These are phyloP conservation scores for Helarctos malayanus DNA, from an alignment of 2,797 vertebrate genomes.

Conservation along the genomic window DNA sequence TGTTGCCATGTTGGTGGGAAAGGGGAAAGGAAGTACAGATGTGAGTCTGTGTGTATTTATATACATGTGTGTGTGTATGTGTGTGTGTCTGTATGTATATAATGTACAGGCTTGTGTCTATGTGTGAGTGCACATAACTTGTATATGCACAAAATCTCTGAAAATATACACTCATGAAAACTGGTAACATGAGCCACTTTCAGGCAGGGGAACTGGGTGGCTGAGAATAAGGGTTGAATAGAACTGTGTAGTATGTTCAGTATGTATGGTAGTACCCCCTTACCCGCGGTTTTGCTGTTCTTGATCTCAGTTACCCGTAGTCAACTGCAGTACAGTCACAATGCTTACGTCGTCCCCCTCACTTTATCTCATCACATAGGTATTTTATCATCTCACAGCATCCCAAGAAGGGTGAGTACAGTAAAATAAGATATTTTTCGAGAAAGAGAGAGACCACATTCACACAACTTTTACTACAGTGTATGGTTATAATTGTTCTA, in stretches of 20 bases:
- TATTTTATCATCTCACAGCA: background rate
- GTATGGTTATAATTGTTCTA: background rate
- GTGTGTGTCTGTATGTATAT: background rate
- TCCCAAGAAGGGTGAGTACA: background rate
- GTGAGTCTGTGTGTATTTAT: background rate
- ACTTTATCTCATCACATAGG: background rate
- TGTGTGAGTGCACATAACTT: background rate
- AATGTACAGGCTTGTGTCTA: background rate
- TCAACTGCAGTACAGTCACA: background rate
- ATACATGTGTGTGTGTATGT: background rate
- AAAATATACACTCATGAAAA: background rate
- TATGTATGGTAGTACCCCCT: background rate
- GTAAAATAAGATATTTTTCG: background rate
- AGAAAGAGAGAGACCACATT: background rate
- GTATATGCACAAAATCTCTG: slow-evolving; percentile 34
- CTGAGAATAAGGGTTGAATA: slow-evolving; percentile 26
- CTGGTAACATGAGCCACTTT: background rate
- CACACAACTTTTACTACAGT: background rate
- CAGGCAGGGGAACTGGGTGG: background rate
- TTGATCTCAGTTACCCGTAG: background rate
- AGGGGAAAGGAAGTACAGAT: background rate
- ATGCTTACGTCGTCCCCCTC: background rate
- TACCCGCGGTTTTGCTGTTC: background rate
- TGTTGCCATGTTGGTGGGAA: slow-evolving; percentile 40
- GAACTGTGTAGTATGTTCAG: background rate